phyloP scores from a whole-genome alignment of 2,888 invertebrate species.

The Lepidocyrtinus sp. region DNA sequence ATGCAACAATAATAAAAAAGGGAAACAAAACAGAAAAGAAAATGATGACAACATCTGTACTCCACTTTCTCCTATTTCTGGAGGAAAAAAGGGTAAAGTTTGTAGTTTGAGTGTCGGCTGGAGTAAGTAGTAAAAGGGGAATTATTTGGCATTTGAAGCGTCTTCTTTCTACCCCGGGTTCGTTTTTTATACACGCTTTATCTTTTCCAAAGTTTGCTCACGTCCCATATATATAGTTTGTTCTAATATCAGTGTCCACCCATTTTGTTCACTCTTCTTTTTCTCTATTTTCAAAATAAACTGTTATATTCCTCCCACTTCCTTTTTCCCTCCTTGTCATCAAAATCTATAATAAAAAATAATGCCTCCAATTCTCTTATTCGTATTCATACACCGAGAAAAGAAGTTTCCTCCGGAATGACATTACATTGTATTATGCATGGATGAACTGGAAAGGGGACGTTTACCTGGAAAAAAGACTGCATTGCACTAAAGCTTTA shows the following conservation, averaged over 20 bases:
- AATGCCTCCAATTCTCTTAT: neutral
- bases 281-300: too few relatives aligned
- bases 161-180: neutral
- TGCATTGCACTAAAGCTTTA: neutral
- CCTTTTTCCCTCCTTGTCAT: neutral
- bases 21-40: neutral
- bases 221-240: neutral
- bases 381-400: neutral
- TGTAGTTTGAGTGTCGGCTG: neutral
- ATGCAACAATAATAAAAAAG: neutral
- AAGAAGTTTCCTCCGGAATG: conserved; percentile 21
- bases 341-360: neutral
- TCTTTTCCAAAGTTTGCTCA: neutral
- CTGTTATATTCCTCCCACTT: neutral
- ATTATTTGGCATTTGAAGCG: neutral
- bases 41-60: neutral
- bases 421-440: conserved; percentile 47
- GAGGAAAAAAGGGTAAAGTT: neutral
- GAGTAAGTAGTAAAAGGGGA: neutral
- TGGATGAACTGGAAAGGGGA: conserved; percentile 39
- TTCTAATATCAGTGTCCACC: neutral
- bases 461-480: neutral
- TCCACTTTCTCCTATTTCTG: neutral
- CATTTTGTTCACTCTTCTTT: neutral
- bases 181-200: neutral